A percentile compares a stretch with the other conserved stretches of the same genome.
Conservation (phyloP, 2,797 vertebrate genomes). For the Sitta carolinensis region DNA sequence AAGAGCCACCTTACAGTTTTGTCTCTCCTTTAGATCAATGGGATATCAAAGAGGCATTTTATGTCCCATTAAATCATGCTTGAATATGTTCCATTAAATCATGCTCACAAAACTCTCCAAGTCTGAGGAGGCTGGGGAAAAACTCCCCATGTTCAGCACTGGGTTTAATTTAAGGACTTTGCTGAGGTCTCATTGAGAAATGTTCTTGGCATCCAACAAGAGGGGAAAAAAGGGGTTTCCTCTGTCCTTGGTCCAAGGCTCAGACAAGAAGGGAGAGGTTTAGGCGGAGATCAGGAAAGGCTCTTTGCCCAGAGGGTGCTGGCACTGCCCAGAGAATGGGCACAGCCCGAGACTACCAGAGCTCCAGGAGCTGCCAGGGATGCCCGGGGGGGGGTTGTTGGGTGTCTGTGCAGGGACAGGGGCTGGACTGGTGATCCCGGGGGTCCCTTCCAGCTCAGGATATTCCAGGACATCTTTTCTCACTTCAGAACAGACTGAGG, state of each 20-base stretch:
- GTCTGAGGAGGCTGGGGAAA: neutral
- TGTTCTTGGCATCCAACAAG: neutral
- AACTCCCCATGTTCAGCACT: neutral
- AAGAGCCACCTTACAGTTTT: neutral
- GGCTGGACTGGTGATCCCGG: fast-evolving
- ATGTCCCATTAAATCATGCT: conserved; percentile 32
- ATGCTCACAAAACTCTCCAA: neutral
- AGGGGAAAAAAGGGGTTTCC: neutral
- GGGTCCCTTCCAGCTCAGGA: neutral
- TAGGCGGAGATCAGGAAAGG: neutral
- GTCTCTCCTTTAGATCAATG: conserved; percentile 26
- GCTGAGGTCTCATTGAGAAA: neutral
- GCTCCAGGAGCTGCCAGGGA: neutral
- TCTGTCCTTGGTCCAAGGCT: neutral
- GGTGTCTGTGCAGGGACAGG: fast-evolving
- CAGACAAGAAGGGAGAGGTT: neutral
- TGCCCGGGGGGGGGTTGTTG: neutral
- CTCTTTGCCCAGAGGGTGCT: neutral
- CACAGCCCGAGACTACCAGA: neutral
- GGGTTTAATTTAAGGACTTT: neutral
- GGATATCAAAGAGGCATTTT: conserved; percentile 16
- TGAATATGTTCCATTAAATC: conserved; percentile 4
- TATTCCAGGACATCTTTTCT: neutral
- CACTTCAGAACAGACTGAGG: neutral
- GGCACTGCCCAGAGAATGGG: neutral